Conservation (phyloP, 2,113 vertebrate species). For the Murina feae region DNA sequence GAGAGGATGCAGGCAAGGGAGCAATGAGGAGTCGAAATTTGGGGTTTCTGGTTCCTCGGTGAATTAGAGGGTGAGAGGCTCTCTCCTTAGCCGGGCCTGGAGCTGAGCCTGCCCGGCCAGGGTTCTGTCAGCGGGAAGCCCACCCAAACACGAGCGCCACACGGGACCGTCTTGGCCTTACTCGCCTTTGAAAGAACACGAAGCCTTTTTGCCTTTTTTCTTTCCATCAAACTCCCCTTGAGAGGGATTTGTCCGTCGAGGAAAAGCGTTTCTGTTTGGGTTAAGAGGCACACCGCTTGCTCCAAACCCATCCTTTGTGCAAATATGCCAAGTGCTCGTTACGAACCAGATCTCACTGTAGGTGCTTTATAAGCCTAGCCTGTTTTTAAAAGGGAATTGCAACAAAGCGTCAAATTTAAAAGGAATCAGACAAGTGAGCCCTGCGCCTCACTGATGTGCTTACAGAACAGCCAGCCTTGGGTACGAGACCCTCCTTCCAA, state of each 20-base stretch:
- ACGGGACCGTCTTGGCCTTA: not conserved
- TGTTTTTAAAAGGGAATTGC: not conserved
- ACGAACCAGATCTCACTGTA: not conserved
- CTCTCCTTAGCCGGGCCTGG: fast-evolving
- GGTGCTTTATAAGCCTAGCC: not conserved
- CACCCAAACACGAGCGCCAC: not conserved
- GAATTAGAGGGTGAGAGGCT: not conserved
- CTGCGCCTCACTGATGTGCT: not conserved
- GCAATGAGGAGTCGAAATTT: not conserved
- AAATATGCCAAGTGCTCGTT: not conserved
- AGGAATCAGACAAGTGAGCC: not conserved
- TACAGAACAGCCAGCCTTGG: not conserved
- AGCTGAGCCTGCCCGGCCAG: not conserved
- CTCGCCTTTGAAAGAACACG: not conserved
- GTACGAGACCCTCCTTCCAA: not conserved
- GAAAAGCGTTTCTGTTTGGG: not conserved
- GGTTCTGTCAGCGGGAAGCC: not conserved
- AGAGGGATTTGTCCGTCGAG: not conserved
- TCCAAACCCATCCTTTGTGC: not conserved
- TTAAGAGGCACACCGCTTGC: not conserved
- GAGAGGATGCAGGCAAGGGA: not conserved
- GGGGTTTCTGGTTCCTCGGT: not conserved
- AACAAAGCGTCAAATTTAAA: not conserved
- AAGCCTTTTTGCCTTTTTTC: not conserved
- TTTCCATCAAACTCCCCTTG: not conserved